phyloP scores from a whole-genome alignment of 2,113 vertebrate species.

The Artemisiospiza belli region DNA sequence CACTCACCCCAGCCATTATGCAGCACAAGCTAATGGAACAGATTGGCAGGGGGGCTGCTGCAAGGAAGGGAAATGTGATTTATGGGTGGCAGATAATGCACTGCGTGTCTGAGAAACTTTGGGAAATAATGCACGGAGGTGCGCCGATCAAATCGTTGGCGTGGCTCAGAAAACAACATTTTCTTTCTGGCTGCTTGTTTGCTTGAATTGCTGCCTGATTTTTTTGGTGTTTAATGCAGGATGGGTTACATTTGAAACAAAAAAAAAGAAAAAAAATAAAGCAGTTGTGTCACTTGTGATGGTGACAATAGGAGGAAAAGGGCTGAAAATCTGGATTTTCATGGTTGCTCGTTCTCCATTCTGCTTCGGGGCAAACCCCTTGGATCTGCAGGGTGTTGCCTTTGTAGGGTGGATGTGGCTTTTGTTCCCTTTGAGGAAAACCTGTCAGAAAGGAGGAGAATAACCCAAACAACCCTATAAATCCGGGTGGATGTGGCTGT shows the following conservation, averaged over 20 bases:
- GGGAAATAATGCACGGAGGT: not conserved
- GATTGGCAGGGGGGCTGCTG: not conserved
- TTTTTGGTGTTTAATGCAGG: not conserved
- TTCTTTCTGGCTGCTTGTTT: not conserved
- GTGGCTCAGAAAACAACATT: not conserved
- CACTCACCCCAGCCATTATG: constrained; percentile 8
- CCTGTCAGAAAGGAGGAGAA: not conserved
- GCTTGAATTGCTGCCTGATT: not conserved
- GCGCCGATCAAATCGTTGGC: not conserved
- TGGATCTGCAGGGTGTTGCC: not conserved
- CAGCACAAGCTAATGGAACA: constrained; percentile 38
- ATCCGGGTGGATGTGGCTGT: not conserved
- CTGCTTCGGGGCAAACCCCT: not conserved
- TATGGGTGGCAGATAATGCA: not conserved
- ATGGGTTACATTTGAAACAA: not conserved
- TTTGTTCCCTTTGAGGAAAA: not conserved
- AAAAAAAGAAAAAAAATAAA: not conserved
- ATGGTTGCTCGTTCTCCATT: not conserved
- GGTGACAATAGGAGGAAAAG: not conserved
- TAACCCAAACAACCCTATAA: accelerated
- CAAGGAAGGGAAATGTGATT: constrained; percentile 27
- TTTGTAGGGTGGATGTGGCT: not conserved
- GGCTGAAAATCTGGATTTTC: not conserved
- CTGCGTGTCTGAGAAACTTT: not conserved
- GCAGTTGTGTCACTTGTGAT: not conserved